Evolutionary conservation across 2,888 invertebrate species (phyloP).

Genomic region (Amiota mariae): DNA sequence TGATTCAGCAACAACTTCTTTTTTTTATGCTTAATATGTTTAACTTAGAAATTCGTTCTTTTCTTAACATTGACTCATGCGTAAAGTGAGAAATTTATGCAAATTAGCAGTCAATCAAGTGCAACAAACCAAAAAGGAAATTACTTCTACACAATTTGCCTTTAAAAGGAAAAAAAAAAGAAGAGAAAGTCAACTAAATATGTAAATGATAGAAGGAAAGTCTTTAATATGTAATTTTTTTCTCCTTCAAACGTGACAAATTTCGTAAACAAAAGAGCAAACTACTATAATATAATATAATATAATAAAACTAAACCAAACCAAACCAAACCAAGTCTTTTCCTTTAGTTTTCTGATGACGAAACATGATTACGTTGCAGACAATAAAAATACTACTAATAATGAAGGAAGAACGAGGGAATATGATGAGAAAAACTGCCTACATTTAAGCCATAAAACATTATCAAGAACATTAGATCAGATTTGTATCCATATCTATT

Average conservation of each 20-base stretch:
- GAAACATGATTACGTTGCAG: background rate
- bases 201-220: conserved; percentile 40
- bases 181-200: conserved; percentile 29
- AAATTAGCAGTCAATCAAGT: conserved; percentile 1
- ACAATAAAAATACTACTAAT: conserved; percentile 1
- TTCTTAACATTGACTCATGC: background rate
- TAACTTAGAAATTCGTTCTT: no score
- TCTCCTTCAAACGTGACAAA: conserved; percentile 61
- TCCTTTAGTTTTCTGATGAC: background rate
- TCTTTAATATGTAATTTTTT: no score
- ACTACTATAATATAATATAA: conserved; percentile 34
- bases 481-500: no score
- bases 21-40: no score
- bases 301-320: background rate
- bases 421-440: background rate
- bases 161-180: conserved; percentile 22
- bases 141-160: background rate
- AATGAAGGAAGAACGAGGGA: conserved; percentile 7
- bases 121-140: conserved; percentile 31
- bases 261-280: conserved; percentile 63
- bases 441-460: background rate
- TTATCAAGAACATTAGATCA: background rate
- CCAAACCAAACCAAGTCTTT: no score
- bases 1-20: no score
- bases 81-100: conserved; percentile 1